Percentiles rank a stretch among this genome's conserved stretches.
Conservation (phyloP, 2,888 invertebrate species). For the Cataglyphis cursor region DNA sequence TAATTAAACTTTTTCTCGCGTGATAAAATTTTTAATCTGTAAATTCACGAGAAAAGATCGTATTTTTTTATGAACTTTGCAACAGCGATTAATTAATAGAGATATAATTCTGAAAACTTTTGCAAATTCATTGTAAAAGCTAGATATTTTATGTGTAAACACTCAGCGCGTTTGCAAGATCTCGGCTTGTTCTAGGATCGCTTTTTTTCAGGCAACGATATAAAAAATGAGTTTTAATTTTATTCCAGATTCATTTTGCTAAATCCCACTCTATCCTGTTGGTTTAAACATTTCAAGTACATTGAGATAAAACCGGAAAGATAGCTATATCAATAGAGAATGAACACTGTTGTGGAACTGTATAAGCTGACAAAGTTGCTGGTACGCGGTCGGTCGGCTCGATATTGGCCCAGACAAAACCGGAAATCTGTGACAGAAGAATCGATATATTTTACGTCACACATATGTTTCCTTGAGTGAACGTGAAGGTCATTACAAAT, state of each 20-base stretch:
- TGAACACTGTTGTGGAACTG: background rate
- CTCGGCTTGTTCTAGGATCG: background rate
- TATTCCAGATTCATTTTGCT: background rate
- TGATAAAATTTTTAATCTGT: conserved; percentile 42
- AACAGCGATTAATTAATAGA: conserved; percentile 8
- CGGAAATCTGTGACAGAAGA: conserved; percentile 70
- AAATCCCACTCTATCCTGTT: background rate
- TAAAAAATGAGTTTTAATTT: background rate
- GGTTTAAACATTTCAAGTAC: conserved; percentile 3
- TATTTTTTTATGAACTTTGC: background rate
- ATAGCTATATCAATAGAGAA: conserved; percentile 6
- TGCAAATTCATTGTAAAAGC: background rate
- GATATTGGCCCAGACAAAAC: conserved; percentile 51
- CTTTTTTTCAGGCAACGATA: background rate
- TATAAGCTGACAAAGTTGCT: conserved; percentile 13
- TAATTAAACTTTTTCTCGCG: conserved; percentile 34
- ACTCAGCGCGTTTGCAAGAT: background rate
- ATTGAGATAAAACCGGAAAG: conserved; percentile 33
- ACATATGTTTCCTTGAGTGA: conserved; percentile 48
- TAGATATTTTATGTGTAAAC: background rate
- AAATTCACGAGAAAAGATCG: background rate
- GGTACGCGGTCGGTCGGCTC: conserved; percentile 16
- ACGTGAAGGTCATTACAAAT: conserved; percentile 51
- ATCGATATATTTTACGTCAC: conserved; percentile 62
- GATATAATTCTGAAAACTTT: conserved; percentile 2